Evolutionary conservation across 2,113 vertebrate genomes (phyloP).

Genomic region (Anser brachyrhynchus): DNA sequence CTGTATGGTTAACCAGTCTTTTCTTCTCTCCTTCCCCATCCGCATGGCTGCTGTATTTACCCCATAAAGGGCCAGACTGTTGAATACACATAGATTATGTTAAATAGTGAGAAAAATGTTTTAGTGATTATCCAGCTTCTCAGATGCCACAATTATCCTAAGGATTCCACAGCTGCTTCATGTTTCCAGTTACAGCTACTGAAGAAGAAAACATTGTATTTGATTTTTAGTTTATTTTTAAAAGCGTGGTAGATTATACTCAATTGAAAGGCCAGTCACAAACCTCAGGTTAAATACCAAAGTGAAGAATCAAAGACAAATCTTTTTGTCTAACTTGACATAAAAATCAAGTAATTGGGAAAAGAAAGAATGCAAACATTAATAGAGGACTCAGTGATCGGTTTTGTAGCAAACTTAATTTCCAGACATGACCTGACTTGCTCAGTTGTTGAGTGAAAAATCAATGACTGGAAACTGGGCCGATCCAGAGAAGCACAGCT

Average conservation of each 20-base stretch:
- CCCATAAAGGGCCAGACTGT: background rate
- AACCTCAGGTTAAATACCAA: background rate
- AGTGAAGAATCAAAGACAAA: background rate
- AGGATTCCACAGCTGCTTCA: background rate
- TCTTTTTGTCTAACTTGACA: background rate
- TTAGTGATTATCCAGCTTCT: slow-evolving; percentile 1
- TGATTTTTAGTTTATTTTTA: background rate
- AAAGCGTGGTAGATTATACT: background rate
- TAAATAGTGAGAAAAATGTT: slow-evolving; percentile 9
- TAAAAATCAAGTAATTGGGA: background rate
- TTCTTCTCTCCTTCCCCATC: background rate
- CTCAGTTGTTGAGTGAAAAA: background rate
- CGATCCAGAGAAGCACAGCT: background rate
- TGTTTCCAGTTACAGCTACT: background rate
- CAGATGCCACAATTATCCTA: background rate
- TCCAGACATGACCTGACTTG: background rate
- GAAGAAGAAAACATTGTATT: background rate
- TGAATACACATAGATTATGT: slow-evolving; percentile 26
- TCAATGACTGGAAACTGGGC: background rate
- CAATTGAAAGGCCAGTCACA: background rate
- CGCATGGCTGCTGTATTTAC: slow-evolving; percentile 9
- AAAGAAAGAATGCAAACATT: background rate
- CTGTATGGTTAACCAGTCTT: background rate
- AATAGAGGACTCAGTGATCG: fast-evolving
- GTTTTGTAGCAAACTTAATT: background rate